A percentile compares a stretch with the other conserved stretches of the same genome.
These are phyloP conservation scores for Hydrolagus colliei DNA, from an alignment of 2,797 vertebrate species.

Conservation along the genomic window DNA sequence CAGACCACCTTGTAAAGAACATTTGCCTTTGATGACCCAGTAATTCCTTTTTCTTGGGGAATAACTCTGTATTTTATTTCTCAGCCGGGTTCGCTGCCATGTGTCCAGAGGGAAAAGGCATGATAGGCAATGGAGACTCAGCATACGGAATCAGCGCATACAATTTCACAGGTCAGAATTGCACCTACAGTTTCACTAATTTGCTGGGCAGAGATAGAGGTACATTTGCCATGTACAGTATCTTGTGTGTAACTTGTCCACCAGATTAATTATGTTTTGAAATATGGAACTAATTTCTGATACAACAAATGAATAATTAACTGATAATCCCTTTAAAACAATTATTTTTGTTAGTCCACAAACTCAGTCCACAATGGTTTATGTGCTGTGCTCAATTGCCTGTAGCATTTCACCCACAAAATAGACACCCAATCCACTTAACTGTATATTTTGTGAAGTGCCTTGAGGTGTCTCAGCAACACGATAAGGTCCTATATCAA, in stretches of 20 bases:
- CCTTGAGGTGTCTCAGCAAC: too few relatives aligned
- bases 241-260: not conserved
- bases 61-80: slow-evolving; percentile 36
- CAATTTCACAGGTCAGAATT: slow-evolving; percentile 70
- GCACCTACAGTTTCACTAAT: not conserved
- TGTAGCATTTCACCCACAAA: too few relatives aligned
- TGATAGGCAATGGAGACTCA: slow-evolving; percentile 65
- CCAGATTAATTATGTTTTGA: not conserved
- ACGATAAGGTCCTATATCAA: too few relatives aligned
- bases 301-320: too few relatives aligned
- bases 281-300: not conserved
- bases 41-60: not conserved
- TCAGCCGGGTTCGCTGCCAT: slow-evolving; percentile 83
- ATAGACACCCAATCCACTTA: too few relatives aligned
- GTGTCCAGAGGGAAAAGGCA: slow-evolving; percentile 85
- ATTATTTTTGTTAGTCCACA: too few relatives aligned
- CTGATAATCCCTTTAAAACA: too few relatives aligned
- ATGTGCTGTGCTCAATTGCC: too few relatives aligned
- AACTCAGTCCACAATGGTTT: too few relatives aligned
- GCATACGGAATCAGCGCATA: slow-evolving; percentile 54
- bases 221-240: too few relatives aligned
- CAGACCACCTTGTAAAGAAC: not conserved
- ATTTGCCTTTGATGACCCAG: not conserved
- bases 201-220: not conserved
- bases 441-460: too few relatives aligned